Percentiles rank a stretch among this genome's conserved stretches.
Conservation (phyloP, 23 tunicate species). For the Botrylloides violaceus region DNA sequence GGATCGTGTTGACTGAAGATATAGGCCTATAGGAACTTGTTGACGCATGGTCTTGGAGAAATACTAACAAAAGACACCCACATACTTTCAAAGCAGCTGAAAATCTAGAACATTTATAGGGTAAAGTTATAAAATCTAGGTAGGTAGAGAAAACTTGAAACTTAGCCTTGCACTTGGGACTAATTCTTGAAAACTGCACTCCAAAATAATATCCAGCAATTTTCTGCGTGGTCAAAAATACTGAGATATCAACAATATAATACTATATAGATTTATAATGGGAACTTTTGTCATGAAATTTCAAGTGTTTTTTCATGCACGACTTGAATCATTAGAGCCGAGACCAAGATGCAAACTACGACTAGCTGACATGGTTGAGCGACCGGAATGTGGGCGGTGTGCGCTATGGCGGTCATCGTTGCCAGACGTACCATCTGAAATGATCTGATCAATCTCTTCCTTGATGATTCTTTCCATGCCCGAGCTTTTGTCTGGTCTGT, state of each 20-base stretch:
- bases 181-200: conserved; percentile 24
- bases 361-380: conserved; percentile 6
- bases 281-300: too few relatives aligned
- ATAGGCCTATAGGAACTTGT: too few relatives aligned
- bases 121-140: too few relatives aligned
- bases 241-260: too few relatives aligned
- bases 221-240: neutral
- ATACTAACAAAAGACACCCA: too few relatives aligned
- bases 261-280: too few relatives aligned
- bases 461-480: conserved; percentile 10
- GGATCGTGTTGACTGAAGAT: too few relatives aligned
- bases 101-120: too few relatives aligned
- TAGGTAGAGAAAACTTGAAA: neutral
- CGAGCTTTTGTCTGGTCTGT: conserved; percentile 1
- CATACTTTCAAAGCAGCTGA: too few relatives aligned
- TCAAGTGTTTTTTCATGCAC: too few relatives aligned
- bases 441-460: conserved; percentile 11
- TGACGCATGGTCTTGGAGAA: too few relatives aligned
- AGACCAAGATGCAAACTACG: conserved; percentile 17
- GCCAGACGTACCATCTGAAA: conserved; percentile 1
- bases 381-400: conserved; percentile 2
- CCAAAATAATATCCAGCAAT: neutral
- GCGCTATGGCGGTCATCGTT: conserved; percentile 1
- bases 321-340: conserved; percentile 1
- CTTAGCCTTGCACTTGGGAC: conserved; percentile 18